Evolutionary conservation across 2,888 invertebrate species (phyloP), one percentile per base, ranked within the genome.

Genomic region (Troilus luridus): DNA sequence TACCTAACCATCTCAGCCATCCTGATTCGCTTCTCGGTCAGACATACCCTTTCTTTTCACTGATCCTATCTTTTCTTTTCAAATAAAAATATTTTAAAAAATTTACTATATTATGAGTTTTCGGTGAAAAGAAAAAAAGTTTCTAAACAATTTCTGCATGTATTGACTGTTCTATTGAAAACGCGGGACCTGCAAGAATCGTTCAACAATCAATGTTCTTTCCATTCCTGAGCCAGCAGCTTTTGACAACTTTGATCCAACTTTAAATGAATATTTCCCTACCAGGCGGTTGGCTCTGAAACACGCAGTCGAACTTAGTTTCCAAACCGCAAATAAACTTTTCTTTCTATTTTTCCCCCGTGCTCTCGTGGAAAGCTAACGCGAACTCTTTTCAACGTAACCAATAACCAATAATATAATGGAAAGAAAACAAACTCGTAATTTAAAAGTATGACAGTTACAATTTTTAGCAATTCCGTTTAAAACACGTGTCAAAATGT

Each of bases 221-320:
- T 41, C 72, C 72, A 77, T 77, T 77, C 72, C 72, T 27, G 72
- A 8, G 19, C 72, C 21, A 41, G 72, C 41, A 41, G 72, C 72
- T 77, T 77, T 77, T 41, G 27, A 77, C 72, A 77, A 77, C 72
- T 77, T 77, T 41, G 24, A 41, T 77, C 72, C 72, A 77, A 77
- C 72, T 77, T 77, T 77, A 77, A 77, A 77, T 77, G 72, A 77
- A 77, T 77, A 77, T 77, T 77, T 77, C 72, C 72, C 72, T 41
- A 41, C 27, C 72, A 77, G 72, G 72, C 72, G 41, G 72, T 77
- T 8, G 72, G 72, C 72, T 77, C 72, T 77, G 72, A 41, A 77
- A 77, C 72, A 77, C 72, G 72, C 72, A 77, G 72, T 77, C 72
- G 17, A 77, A 77, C 72, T 77, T 77, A 77, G 72, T 77, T 77